Evolutionary conservation across 2,797 vertebrate genomes (phyloP), one percentile per base, ranked within the genome.

Genomic region (Pangasius mekongensis): DNA sequence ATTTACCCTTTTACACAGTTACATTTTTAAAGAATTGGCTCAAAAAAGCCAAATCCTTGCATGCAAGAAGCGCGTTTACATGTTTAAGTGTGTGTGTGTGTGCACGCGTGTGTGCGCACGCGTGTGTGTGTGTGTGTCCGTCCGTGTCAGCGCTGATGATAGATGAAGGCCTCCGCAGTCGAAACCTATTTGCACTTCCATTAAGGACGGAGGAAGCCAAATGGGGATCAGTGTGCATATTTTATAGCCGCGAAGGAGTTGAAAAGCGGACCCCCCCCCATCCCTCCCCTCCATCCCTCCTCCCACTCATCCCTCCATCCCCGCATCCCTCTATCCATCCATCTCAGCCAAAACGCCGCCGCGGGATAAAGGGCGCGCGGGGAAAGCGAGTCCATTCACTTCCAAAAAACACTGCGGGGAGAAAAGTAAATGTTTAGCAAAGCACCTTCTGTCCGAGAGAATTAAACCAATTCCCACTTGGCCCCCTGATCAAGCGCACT

Each of bases 101-200:
- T 33, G 33, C 33, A 33, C 33, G 36, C 6, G 33, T 62, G 58
- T 27, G 58, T 62, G 62, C 33, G 2, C 33, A 22, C 5, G 81
- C 52, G 62, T 83, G 62, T 52, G 62, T 84, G 62, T 67, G 64
- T 69, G 66, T 84, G 11, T 13, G 64, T 83, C 39, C 60, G 60
- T 64, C 81, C 64, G 30, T 69, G 83, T 84, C 92, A 64, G 90
- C 14, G 56, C 71, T 86, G 92, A 93, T 97, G 97, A 97, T 96
- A 94, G 96, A 97, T 97, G 88, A 96, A 96, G 90, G 94, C 92
- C 92, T 94, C 92, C 90, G 92, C 94, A 94, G 95, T 95, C 94
- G 94, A 95, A 96, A 95, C 94, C 96, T 95, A 96, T 97, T 97
- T 97, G 95, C 95, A 94, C 93, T 92, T 95, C 95, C 95, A 96